Conservation (phyloP, 2,888 invertebrate genomes). For the Rhodophaea formosa region DNA sequence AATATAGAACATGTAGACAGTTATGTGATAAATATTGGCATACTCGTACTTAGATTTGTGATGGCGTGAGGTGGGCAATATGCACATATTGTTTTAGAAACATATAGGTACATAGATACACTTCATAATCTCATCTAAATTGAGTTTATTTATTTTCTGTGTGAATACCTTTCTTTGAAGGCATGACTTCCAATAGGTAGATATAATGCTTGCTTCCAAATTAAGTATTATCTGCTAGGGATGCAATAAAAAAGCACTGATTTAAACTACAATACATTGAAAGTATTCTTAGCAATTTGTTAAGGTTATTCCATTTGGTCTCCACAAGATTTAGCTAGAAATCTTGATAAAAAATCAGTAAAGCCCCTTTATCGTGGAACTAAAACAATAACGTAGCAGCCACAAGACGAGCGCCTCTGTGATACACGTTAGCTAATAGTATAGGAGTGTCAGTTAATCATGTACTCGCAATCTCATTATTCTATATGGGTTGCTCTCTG, state of each 20-base stretch:
- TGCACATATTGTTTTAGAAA: conserved; percentile 32
- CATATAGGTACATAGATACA: no score
- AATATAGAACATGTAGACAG: conserved; percentile 42
- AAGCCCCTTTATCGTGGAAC: conserved; percentile 22
- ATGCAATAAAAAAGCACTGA: no score
- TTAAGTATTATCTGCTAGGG: no score
- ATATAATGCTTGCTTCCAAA: no score
- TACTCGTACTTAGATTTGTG: conserved; percentile 40
- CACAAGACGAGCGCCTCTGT: conserved; percentile 66
- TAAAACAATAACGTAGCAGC: conserved; percentile 46
- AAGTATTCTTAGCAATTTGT: no score
- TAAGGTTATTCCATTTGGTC: no score
- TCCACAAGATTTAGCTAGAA: no score
- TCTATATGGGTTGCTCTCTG: conserved; percentile 56
- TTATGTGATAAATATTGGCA: conserved; percentile 47
- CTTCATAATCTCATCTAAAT: neutral
- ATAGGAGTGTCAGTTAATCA: conserved; percentile 56
- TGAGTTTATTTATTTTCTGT: neutral
- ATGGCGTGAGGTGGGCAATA: conserved; percentile 30
- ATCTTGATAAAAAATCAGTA: neutral
- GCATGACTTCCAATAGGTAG: no score
- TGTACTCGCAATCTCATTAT: conserved; percentile 49
- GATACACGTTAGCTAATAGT: conserved; percentile 67
- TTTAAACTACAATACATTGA: no score
- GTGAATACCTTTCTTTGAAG: neutral